Conservation (phyloP, 2,888 invertebrate species). For the Drosophila suboccidentalis region DNA sequence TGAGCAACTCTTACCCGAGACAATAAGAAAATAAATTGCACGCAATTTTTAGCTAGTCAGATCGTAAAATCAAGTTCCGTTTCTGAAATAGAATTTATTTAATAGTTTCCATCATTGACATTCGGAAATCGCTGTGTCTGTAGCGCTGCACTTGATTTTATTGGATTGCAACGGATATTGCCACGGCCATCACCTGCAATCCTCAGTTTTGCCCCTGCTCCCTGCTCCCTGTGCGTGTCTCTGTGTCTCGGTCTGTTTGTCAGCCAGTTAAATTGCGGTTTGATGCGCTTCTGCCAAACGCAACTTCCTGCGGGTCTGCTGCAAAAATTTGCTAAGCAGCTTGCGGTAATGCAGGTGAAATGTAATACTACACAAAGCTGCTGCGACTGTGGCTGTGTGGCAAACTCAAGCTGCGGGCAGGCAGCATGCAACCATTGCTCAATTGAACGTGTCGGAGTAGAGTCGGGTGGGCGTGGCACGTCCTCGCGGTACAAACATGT, state of each 20-base stretch:
- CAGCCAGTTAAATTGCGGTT: slow-evolving; percentile 30
- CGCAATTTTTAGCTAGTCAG: not conserved
- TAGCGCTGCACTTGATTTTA: slow-evolving; percentile 33
- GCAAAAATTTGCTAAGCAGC: slow-evolving; percentile 35
- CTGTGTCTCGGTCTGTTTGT: not conserved
- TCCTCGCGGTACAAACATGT: slow-evolving; percentile 9
- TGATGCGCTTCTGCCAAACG: slow-evolving; percentile 5
- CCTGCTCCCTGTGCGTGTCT: not conserved
- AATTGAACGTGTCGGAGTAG: not conserved
- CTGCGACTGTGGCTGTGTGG: slow-evolving; percentile 6
- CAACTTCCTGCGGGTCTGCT: slow-evolving; percentile 15
- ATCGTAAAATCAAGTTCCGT: slow-evolving; percentile 5
- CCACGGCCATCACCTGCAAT: slow-evolving; percentile 4
- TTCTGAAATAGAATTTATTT: slow-evolving; percentile 27
- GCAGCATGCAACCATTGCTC: slow-evolving; percentile 19
- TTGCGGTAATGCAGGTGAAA: slow-evolving; percentile 41
- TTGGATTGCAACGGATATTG: slow-evolving; percentile 47
- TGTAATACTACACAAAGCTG: slow-evolving; percentile 32
- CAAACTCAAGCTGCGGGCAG: slow-evolving; percentile 8
- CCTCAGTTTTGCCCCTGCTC: not conserved
- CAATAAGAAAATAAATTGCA: not conserved
- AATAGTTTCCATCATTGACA: slow-evolving; percentile 26
- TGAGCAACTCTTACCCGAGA: not conserved
- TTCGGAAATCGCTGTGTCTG: slow-evolving; percentile 28
- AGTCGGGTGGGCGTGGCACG: slow-evolving; percentile 1